A percentile compares a stretch with the other conserved stretches of the same genome.
These are phyloP conservation scores for Fragum sueziense DNA, from an alignment of 2,888 invertebrate species.

Conservation along the genomic window DNA sequence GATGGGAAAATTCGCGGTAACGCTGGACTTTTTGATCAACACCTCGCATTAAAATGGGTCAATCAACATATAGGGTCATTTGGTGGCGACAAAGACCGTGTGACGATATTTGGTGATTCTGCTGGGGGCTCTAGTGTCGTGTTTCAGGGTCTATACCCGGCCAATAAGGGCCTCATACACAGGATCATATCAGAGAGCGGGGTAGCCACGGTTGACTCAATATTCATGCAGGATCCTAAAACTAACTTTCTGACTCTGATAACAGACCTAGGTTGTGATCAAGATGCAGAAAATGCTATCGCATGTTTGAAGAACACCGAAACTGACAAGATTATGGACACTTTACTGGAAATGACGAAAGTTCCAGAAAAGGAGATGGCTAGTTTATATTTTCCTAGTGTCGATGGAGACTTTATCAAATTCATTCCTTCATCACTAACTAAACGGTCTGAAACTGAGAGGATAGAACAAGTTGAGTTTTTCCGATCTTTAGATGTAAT, in stretches of 20 bases:
- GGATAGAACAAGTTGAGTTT: constrained; percentile 85
- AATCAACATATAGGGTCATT: constrained; percentile 89
- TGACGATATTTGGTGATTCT: constrained; percentile 75
- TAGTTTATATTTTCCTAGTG: constrained; percentile 91
- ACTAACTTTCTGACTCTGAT: constrained; percentile 5
- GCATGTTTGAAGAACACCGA: constrained; percentile 13
- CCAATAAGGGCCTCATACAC: constrained; percentile 61
- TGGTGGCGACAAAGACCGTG: constrained; percentile 68
- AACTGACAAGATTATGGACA: neutral
- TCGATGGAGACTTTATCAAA: constrained; percentile 93
- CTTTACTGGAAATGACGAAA: neutral
- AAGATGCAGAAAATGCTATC: neutral
- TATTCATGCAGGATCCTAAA: neutral
- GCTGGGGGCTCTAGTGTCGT: constrained; percentile 66
- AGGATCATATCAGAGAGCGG: constrained; percentile 74
- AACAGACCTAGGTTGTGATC: constrained; percentile 16
- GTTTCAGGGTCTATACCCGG: constrained; percentile 68
- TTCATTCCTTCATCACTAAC: constrained; percentile 72
- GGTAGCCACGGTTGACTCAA: neutral
- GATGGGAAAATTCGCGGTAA: constrained; percentile 91
- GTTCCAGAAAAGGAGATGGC: neutral
- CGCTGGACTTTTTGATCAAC: constrained; percentile 96
- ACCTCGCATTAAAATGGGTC: constrained; percentile 95
- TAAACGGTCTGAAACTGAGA: neutral
- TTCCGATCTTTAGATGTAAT: constrained; percentile 92